These are phyloP conservation scores for Takifugu flavidus DNA, from an alignment of 2,113 vertebrate species.

Conservation along the genomic window DNA sequence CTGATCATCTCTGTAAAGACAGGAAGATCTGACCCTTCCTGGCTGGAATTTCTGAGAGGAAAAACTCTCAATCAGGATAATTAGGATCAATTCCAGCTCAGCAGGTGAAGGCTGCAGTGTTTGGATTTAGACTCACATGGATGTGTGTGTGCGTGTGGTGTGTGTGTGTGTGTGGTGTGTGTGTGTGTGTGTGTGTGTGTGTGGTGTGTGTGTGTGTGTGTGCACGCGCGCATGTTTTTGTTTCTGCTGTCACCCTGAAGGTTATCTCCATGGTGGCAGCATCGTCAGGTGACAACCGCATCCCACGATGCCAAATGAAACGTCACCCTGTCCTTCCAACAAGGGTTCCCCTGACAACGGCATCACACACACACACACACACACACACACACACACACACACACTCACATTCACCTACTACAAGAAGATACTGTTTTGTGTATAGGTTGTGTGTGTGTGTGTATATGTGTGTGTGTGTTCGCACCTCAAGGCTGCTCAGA, in stretches of 20 bases:
- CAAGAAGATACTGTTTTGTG: constrained; percentile 36
- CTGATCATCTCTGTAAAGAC: not conserved
- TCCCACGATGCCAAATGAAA: constrained; percentile 95
- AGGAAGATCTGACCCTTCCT: constrained; percentile 17
- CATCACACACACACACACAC: constrained; percentile 14
- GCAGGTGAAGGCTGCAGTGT: constrained; percentile 40
- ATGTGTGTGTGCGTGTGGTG: not conserved
- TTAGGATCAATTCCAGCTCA: constrained; percentile 67
- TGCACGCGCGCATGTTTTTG: constrained; percentile 73
- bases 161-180: constrained; percentile 19
- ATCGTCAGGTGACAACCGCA: constrained; percentile 96
- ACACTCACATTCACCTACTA: constrained; percentile 18
- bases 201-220: constrained; percentile 1
- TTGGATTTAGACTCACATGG: constrained; percentile 31
- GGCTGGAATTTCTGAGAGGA: constrained; percentile 25
- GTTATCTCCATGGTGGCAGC: constrained; percentile 91
- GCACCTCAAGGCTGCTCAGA: constrained; percentile 89
- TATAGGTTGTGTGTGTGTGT: constrained; percentile 16
- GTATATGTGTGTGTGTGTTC: constrained; percentile 21
- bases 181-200: not conserved
- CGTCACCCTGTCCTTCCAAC: constrained; percentile 96
- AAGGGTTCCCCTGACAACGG: constrained; percentile 86
- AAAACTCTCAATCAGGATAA: constrained; percentile 67
- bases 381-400: constrained; percentile 20
- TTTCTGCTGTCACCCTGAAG: constrained; percentile 91